Conservation (phyloP, 37 sponge, comb jelly and placozoan genomes). For the Diacarnus erythraeanus region DNA sequence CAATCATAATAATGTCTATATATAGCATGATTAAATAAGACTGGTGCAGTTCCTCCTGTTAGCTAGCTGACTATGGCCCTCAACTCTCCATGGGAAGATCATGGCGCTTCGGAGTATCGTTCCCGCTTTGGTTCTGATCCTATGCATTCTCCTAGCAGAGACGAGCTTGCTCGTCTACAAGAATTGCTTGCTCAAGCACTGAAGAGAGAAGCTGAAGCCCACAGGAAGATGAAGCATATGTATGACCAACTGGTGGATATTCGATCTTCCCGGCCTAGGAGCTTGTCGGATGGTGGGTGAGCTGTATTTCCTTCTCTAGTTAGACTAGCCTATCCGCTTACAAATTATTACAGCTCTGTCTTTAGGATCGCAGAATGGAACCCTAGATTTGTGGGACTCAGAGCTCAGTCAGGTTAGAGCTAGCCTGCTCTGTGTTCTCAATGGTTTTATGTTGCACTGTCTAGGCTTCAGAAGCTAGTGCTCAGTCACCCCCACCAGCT, state of each 20-base stretch:
- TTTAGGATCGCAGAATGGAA: not conserved
- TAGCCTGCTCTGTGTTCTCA: not conserved
- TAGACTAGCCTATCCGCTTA: not conserved
- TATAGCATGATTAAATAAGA: too few species aligned
- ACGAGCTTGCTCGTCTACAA: slow-evolving; percentile 6
- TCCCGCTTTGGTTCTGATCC: not conserved
- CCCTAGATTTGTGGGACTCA: not conserved
- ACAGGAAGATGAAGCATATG: slow-evolving; percentile 47
- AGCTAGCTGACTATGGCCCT: too few species aligned
- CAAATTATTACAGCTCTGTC: not conserved
- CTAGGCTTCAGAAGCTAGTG: not conserved
- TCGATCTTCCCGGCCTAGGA: not conserved
- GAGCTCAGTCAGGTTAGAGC: slow-evolving; percentile 12
- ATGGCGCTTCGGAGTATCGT: too few species aligned
- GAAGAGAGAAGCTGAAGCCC: slow-evolving; percentile 51
- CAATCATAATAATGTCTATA: too few species aligned
- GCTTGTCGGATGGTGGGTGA: not conserved
- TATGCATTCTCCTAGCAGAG: not conserved
- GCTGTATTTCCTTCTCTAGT: too few species aligned
- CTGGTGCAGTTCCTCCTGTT: too few species aligned
- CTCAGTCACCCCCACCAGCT: slow-evolving; percentile 11
- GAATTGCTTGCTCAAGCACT: slow-evolving; percentile 40
- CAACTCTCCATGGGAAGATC: too few species aligned
- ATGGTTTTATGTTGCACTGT: not conserved
- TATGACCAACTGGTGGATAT: not conserved